Evolutionary conservation across 2,888 invertebrate species (phyloP).

Genomic region (Celastrina argiolus): DNA sequence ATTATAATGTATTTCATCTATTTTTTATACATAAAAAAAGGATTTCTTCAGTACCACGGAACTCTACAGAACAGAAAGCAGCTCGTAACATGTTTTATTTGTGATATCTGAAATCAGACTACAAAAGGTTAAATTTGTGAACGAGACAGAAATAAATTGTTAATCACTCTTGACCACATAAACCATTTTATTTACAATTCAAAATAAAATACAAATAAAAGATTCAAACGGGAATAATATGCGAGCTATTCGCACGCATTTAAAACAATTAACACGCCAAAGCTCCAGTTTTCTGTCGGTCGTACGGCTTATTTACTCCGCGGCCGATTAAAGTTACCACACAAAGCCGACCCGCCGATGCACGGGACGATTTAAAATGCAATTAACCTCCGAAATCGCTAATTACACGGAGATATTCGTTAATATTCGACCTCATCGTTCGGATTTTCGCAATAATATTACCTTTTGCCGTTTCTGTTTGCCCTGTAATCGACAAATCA

Average conservation of each 20-base stretch:
- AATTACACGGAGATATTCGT: constrained; percentile 60
- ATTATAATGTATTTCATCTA: too few relatives aligned
- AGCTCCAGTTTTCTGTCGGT: constrained; percentile 18
- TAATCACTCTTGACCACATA: background rate
- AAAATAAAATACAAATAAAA: background rate
- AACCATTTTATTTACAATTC: background rate
- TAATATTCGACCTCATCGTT: constrained; percentile 38
- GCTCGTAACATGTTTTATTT: too few relatives aligned
- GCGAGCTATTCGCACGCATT: constrained; percentile 15
- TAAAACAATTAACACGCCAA: constrained; percentile 18
- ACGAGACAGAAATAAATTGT: background rate
- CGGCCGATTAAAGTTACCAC: constrained; percentile 21
- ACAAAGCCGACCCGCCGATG: constrained; percentile 24
- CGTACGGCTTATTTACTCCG: constrained; percentile 21
- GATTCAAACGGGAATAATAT: background rate
- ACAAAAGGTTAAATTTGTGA: background rate
- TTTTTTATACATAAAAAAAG: too few relatives aligned
- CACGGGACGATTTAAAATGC: constrained; percentile 55
- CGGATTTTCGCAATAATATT: constrained; percentile 33
- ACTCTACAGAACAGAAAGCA: too few relatives aligned
- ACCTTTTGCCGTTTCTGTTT: constrained; percentile 34
- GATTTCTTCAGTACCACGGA: too few relatives aligned
- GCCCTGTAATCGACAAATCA: constrained; percentile 36
- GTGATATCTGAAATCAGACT: too few relatives aligned
- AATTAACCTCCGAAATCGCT: constrained; percentile 56